Percentiles rank a stretch among this genome's conserved stretches.
These are phyloP conservation scores for Sebastes steindachneri DNA, from an alignment of 2,797 vertebrate genomes.

Conservation along the genomic window DNA sequence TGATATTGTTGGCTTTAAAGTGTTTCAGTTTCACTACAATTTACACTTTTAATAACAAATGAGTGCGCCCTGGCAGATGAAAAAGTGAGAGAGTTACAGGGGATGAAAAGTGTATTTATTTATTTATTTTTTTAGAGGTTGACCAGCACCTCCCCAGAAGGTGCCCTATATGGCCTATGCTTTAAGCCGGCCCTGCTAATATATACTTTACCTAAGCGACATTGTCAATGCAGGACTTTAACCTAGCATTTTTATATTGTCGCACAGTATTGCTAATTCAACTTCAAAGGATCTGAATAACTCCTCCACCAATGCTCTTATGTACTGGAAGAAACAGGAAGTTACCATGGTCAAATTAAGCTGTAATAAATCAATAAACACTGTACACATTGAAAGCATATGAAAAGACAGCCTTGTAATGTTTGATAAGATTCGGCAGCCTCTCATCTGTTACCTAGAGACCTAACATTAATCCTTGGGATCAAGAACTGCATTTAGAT, in stretches of 20 bases:
- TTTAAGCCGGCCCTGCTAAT: background rate
- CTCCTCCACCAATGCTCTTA: background rate
- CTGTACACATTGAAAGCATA: background rate
- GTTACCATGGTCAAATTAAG: background rate
- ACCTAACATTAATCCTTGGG: background rate
- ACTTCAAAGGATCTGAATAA: background rate
- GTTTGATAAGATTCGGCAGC: background rate
- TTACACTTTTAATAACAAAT: no score
- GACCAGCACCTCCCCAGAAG: no score
- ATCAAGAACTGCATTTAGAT: background rate
- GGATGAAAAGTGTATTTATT: no score
- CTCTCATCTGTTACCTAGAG: background rate
- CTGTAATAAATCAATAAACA: slow-evolving; percentile 3
- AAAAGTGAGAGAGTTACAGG: no score
- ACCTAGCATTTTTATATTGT: background rate
- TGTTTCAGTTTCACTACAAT: no score
- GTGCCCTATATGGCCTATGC: no score
- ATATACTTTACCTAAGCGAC: background rate
- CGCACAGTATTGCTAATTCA: background rate
- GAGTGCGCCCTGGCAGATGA: no score
- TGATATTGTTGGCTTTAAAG: no score
- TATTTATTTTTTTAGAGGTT: no score
- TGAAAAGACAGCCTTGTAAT: background rate
- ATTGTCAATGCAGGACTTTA: background rate
- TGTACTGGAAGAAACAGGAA: background rate